Evolutionary conservation across 2,797 vertebrate species (phyloP), one percentile per base, ranked within the genome.

Genomic region (Mormyrus hasselquistii): DNA sequence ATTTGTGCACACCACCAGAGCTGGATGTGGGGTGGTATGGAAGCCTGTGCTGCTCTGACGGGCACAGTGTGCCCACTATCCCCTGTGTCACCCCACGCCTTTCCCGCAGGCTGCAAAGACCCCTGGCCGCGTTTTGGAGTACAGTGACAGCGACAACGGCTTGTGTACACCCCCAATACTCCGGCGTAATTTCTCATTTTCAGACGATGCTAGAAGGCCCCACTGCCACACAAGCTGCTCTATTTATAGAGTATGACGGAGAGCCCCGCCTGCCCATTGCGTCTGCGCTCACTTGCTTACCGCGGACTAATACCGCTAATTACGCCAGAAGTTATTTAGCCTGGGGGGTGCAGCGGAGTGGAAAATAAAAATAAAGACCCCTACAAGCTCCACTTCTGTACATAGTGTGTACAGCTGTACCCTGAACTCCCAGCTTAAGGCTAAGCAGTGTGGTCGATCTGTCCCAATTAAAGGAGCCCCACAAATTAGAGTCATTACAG

Each of bases 241-340:
- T 84, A 84, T 84, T 84, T 84, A 84, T 84, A 84, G 47, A 14
- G 44, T 29, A 84, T 84, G 82, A 84, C 47, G 19, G 47, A 47
- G 41, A 22, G 44, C 82, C 19, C n/a, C 82, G 47, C 82, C 82
- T 4, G 47, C 82, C 82, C 12, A 83, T 10, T 22, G 38, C 79
- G 47, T 22, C 47, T 44, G 41, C 9, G 44, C 79, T 44, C n/a
- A 9, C 41, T 49, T 9, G 44, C 82, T 44, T 47, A 4, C 82
- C 47, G 49, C 44, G 82, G 82, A 84, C 82, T 25, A 84, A 84
- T 84, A 84, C 82, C 22, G 9, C 82, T 84, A 84, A 84, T 84
- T 84, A 47, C 49, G 44, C 44, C 44, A 49, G 44, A 52, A 84
- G 49, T 84, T 52, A 84, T 84, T 84, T 52, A 49, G 82, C 44